Percentiles rank a stretch among this genome's conserved stretches.
These are phyloP conservation scores for Onychomys arenicola DNA, from an alignment of 2,797 vertebrate genomes.

Conservation along the genomic window DNA sequence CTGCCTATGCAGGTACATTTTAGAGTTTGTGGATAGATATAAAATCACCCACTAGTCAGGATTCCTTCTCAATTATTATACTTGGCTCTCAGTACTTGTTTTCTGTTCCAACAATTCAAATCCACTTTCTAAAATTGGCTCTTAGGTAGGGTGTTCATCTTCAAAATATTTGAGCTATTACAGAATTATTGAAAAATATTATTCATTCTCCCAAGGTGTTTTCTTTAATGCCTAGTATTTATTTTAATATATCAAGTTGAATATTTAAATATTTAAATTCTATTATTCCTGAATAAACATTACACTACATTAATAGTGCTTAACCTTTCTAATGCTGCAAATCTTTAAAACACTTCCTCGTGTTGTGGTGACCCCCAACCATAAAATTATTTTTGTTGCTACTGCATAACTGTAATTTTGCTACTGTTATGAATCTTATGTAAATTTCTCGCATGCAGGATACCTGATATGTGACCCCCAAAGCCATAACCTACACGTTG, in stretches of 20 bases:
- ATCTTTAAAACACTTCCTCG: background rate
- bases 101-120: slow-evolving; percentile 36
- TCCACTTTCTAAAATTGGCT: slow-evolving; percentile 9
- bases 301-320: background rate
- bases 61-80: slow-evolving; percentile 10
- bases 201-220: slow-evolving; percentile 4
- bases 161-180: slow-evolving; percentile 50
- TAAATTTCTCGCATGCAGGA: background rate
- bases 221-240: slow-evolving; percentile 36
- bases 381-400: background rate
- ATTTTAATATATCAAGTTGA: slow-evolving; percentile 55
- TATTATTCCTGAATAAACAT: slow-evolving; percentile 55
- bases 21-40: background rate
- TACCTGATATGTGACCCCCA: background rate
- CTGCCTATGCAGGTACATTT: background rate
- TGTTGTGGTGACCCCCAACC: background rate
- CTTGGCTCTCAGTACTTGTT: background rate
- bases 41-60: background rate
- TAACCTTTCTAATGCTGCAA: background rate
- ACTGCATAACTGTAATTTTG: background rate
- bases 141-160: background rate
- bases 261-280: slow-evolving; percentile 68
- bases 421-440: background rate
- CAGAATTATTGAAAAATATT: background rate
- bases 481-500: background rate